phyloP scores from a whole-genome alignment of 2,888 invertebrate genomes.

The Drosophila prostipennis region DNA sequence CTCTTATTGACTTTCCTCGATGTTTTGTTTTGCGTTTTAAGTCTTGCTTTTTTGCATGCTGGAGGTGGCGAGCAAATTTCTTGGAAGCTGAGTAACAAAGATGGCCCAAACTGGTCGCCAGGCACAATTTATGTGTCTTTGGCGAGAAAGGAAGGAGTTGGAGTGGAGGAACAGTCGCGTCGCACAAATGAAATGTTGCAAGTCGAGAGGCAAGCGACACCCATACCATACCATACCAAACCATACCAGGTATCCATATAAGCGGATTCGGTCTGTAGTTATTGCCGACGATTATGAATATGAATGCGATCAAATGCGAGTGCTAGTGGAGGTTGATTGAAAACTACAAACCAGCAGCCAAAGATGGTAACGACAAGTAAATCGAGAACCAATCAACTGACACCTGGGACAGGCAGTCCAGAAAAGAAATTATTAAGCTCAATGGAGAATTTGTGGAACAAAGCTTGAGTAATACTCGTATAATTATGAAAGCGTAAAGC shows the following conservation, averaged over 20 bases:
- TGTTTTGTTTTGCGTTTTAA: background rate
- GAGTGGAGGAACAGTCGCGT: slow-evolving; percentile 15
- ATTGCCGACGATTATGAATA: slow-evolving; percentile 44
- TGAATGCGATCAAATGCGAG: slow-evolving; percentile 32
- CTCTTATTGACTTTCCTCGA: slow-evolving; percentile 6
- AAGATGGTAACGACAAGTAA: slow-evolving; percentile 39
- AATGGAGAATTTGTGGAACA: background rate
- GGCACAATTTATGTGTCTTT: slow-evolving; percentile 20
- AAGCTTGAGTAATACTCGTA: background rate
- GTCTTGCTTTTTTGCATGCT: slow-evolving; percentile 51
- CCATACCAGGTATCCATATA: slow-evolving; percentile 59
- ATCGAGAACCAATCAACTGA: slow-evolving; percentile 38
- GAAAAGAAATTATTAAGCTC: slow-evolving; percentile 11
- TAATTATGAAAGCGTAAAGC: too few relatives aligned
- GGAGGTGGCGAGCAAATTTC: slow-evolving; percentile 55
- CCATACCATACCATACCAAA: slow-evolving; percentile 29
- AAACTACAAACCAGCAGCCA: slow-evolving; percentile 28
- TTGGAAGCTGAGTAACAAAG: slow-evolving; percentile 62
- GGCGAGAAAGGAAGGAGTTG: background rate
- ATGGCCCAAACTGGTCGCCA: slow-evolving; percentile 48
- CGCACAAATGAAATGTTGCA: slow-evolving; percentile 61
- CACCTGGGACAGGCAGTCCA: background rate
- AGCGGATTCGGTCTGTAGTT: slow-evolving; percentile 36
- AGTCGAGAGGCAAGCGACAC: slow-evolving; percentile 57
- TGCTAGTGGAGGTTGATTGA: slow-evolving; percentile 43